Conservation (phyloP, 2,888 invertebrate genomes). For the Pyrocoelia pectoralis region DNA sequence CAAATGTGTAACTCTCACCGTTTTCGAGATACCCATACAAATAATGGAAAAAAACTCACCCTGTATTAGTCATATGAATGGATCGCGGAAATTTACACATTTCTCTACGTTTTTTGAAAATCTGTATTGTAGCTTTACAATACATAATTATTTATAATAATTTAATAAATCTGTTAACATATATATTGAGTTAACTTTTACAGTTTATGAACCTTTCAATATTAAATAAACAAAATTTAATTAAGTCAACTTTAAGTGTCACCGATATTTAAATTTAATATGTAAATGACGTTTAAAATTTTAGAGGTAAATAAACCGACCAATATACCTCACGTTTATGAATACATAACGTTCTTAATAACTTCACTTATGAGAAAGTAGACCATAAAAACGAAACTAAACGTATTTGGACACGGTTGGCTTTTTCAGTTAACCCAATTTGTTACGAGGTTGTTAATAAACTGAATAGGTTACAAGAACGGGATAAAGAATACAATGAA, state of each 20-base stretch:
- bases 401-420: constrained; percentile 40
- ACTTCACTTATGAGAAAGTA: constrained; percentile 35
- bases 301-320: constrained; percentile 18
- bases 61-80: too few species aligned
- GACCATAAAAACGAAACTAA: constrained; percentile 31
- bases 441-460: constrained; percentile 42
- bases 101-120: too few species aligned
- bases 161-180: too few species aligned
- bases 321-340: constrained; percentile 25
- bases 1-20: too few species aligned
- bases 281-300: constrained; percentile 20
- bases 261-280: constrained; percentile 14
- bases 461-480: constrained; percentile 34
- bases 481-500: constrained; percentile 36
- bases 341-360: constrained; percentile 33
- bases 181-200: too few species aligned
- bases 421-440: constrained; percentile 41
- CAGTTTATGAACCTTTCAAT: not conserved
- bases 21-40: too few species aligned
- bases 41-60: too few species aligned
- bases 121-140: too few species aligned
- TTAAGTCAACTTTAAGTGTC: not conserved
- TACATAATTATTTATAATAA: too few species aligned
- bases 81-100: too few species aligned
- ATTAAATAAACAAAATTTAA: not conserved